These are phyloP conservation scores for Strigamia crassipes DNA, from an alignment of 2,888 invertebrate genomes.

Conservation along the genomic window DNA sequence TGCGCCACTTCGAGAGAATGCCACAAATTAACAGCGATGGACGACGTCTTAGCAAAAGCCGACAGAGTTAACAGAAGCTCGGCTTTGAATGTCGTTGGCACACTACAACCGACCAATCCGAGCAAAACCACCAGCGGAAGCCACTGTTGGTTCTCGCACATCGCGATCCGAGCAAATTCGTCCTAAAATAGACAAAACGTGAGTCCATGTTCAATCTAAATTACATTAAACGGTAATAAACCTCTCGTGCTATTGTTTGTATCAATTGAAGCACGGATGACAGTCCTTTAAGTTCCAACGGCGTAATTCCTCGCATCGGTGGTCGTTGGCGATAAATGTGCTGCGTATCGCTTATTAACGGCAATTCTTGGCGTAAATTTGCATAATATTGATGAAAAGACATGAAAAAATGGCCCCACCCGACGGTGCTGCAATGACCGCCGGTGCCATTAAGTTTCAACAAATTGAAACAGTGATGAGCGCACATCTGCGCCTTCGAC, in stretches of 20 bases:
- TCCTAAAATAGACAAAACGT: slow-evolving; percentile 63
- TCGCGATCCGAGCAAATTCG: slow-evolving; percentile 75
- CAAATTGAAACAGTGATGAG: slow-evolving; percentile 76
- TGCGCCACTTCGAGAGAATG: slow-evolving; percentile 81
- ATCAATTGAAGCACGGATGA: slow-evolving; percentile 79
- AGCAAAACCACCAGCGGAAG: slow-evolving; percentile 78
- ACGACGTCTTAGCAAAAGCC: slow-evolving; percentile 76
- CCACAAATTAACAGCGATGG: slow-evolving; percentile 82
- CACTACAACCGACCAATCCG: slow-evolving; percentile 82
- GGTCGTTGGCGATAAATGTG: slow-evolving; percentile 55
- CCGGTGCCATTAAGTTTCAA: slow-evolving; percentile 69
- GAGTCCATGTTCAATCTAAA: not conserved
- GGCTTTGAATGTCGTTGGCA: slow-evolving; percentile 83
- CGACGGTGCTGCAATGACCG: slow-evolving; percentile 63
- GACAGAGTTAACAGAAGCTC: slow-evolving; percentile 78
- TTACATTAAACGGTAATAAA: not conserved
- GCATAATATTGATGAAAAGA: slow-evolving; percentile 69
- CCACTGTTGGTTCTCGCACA: slow-evolving; percentile 89
- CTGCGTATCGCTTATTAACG: slow-evolving; percentile 67
- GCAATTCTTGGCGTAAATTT: slow-evolving; percentile 62
- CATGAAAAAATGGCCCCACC: slow-evolving; percentile 84
- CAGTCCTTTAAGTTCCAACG: slow-evolving; percentile 82
- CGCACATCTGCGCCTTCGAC: slow-evolving; percentile 73
- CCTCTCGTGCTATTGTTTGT: slow-evolving; percentile 70
- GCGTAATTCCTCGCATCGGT: slow-evolving; percentile 68